Conservation (phyloP, 2,113 vertebrate species). For the Leptodactylus fuscus region DNA sequence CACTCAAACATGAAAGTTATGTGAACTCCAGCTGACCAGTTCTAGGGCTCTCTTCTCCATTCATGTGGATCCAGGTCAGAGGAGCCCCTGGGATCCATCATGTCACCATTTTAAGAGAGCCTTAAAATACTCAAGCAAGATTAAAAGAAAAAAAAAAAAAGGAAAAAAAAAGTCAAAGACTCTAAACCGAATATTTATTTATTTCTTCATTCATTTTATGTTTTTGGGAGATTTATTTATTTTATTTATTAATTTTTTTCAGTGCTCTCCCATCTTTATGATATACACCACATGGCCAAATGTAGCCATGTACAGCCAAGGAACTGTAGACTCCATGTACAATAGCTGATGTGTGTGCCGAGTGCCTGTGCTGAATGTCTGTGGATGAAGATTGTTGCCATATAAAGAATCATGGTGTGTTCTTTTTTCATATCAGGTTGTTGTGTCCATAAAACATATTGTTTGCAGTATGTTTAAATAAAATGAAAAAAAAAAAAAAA, state of each 20-base stretch:
- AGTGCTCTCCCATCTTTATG: conserved; percentile 41
- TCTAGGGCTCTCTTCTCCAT: conserved; percentile 74
- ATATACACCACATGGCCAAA: conserved; percentile 50
- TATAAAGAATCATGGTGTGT: conserved; percentile 75
- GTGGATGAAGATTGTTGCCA: conserved; percentile 76
- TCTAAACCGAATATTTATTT: conserved; percentile 75
- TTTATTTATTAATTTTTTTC: conserved; percentile 53
- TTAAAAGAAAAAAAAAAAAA: conserved; percentile 8
- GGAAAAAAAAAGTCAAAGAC: conserved; percentile 74
- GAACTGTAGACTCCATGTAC: conserved; percentile 51
- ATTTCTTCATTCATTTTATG: conserved; percentile 42
- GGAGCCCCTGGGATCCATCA: conserved; percentile 87
- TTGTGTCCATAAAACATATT: conserved; percentile 76
- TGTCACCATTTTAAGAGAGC: conserved; percentile 93
- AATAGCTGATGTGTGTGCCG: conserved; percentile 43
- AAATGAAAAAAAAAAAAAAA: conserved; percentile 58
- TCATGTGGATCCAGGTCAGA: conserved; percentile 85
- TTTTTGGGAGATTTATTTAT: conserved; percentile 64
- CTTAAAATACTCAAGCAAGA: conserved; percentile 67
- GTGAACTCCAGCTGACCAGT: conserved; percentile 51
- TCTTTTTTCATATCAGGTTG: conserved; percentile 78
- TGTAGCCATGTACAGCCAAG: conserved; percentile 57
- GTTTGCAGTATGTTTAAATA: conserved; percentile 75
- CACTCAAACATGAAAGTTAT: conserved; percentile 11
- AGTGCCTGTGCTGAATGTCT: conserved; percentile 39